Percentiles rank a stretch among this genome's conserved stretches.
Evolutionary conservation across 2,888 invertebrate species (phyloP).

Genomic region (Heliconius charithonia): DNA sequence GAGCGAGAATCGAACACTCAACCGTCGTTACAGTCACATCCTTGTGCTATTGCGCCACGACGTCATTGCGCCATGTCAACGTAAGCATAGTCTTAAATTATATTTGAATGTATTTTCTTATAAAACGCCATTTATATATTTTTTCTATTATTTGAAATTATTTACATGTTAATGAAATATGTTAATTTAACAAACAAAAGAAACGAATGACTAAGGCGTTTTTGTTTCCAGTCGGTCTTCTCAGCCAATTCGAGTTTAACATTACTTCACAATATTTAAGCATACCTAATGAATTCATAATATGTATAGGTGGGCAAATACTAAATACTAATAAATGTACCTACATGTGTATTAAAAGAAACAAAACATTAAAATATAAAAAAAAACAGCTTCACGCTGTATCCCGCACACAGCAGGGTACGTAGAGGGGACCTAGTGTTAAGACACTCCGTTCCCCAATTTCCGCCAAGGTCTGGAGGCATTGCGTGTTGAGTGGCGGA

Average conservation of each 20-base stretch:
- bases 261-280: constrained; percentile 13
- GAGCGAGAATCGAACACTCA: no score
- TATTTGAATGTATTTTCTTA: background rate
- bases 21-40: no score
- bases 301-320: background rate
- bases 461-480: no score
- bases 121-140: background rate
- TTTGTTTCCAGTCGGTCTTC: constrained; percentile 52
- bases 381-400: no score
- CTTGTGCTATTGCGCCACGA: no score
- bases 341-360: background rate
- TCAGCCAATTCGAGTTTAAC: constrained; percentile 52
- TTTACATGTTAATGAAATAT: constrained; percentile 5
- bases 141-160: constrained; percentile 4
- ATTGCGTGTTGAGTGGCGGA: no score
- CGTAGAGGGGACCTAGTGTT: no score
- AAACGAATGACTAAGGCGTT: constrained; percentile 60
- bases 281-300: constrained; percentile 1
- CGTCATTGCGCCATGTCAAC: background rate
- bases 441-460: no score
- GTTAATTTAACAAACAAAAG: constrained; percentile 59
- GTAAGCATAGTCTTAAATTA: background rate
- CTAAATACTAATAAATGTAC: background rate
- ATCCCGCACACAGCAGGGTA: no score
- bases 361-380: constrained; percentile 1